Conservation (phyloP, 1,140 invertebrate species). For the Uloborus diversus region DNA sequence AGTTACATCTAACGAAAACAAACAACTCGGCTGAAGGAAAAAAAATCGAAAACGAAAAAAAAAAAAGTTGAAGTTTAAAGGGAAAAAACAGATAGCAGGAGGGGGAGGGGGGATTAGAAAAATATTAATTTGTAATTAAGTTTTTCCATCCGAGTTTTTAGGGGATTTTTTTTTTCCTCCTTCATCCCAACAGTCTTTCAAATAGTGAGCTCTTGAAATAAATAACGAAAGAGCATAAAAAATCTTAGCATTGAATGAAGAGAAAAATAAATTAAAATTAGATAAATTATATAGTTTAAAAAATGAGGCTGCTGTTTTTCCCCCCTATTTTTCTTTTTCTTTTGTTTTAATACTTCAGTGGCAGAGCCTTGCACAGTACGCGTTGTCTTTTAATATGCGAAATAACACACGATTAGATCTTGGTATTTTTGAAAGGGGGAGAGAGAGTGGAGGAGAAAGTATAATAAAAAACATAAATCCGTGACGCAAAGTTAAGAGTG, state of each 20-base stretch:
- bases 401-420: constrained; percentile 34
- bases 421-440: constrained; percentile 12
- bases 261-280: constrained; percentile 54
- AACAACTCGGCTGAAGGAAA: neutral
- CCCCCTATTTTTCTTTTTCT: neutral
- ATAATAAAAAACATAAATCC: constrained; percentile 24
- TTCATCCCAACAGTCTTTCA: constrained; percentile 1
- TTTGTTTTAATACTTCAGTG: constrained; percentile 45
- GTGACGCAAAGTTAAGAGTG: constrained; percentile 43
- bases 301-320: constrained; percentile 10
- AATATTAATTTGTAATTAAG: constrained; percentile 57
- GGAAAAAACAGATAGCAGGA: constrained; percentile 3
- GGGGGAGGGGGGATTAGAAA: constrained; percentile 45
- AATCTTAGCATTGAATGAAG: constrained; percentile 32
- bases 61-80: constrained; percentile 1
- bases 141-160: constrained; percentile 49
- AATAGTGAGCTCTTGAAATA: constrained; percentile 27
- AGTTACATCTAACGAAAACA: neutral
- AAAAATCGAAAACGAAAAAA: constrained; percentile 1
- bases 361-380: neutral
- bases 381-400: constrained; percentile 47
- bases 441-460: constrained; percentile 7
- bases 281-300: constrained; percentile 55
- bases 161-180: constrained; percentile 13
- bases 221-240: constrained; percentile 15